Base-by-base conservation (phyloP, 92 coral and sea anemone genomes). In the Paramuricea clavata region DNA sequence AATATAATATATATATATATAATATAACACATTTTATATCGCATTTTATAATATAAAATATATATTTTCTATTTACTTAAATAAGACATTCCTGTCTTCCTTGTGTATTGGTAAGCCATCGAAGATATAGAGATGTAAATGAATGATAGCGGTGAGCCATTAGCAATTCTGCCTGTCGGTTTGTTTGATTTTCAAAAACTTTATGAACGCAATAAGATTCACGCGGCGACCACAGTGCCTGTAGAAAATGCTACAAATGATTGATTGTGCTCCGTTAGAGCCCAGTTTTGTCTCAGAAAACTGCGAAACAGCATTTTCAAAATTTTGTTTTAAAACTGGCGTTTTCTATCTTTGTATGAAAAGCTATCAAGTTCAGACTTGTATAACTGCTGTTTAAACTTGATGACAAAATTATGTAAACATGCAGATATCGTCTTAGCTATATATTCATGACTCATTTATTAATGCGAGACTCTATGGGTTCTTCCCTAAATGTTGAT, bases 301-400 rank as follows among this genome's bases (percentile, higher is more conserved):
- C 44, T 4, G 10, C 44, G 10, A 39, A 4, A 4, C 44, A 10
- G 10, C 44, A 39, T 39, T 39, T 39, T 39, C 44, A 39, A 39
- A 39, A 39, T 39, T 4, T n/a, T n/a, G n/a, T n/a, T n/a, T n/a
- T n/a, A n/a, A n/a, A n/a, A n/a, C n/a, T n/a, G n/a, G n/a, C n/a
- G n/a, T n/a, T n/a, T n/a, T n/a, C n/a, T n/a, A n/a, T n/a, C n/a
- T n/a, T n/a, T n/a, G n/a, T 39, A 10, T 39, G 44, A 39, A 39
- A 39, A 4, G 44, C 44, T 39, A 39, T 39, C 10, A 10, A 39
- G 44, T 39, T 39, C 44, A 10, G 44, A 39, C 6, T 19, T 54
- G 62, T 54, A 19, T 54, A 31, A 62, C 70, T 62, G 70, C 70
- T 62, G 70, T 31, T 62, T 62, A 26, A 62, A 62, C 70, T 62